Percentiles rank a stretch among this genome's conserved stretches.
These are phyloP conservation scores for Ephialtes manifestator DNA, from an alignment of 2,888 invertebrate species.

Conservation along the genomic window DNA sequence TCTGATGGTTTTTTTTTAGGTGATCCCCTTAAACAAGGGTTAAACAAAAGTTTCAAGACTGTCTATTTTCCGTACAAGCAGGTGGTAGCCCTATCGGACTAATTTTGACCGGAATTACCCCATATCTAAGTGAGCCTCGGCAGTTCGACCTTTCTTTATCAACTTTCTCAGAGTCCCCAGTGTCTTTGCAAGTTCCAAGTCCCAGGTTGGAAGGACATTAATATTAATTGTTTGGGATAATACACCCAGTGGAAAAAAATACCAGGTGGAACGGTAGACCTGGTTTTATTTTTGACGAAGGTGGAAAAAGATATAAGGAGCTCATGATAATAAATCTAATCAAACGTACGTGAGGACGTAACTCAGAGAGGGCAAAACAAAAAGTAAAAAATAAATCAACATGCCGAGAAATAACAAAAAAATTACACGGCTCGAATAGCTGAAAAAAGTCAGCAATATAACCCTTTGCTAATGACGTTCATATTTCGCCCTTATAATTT, in stretches of 20 bases:
- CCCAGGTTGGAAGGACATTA: conserved; percentile 3
- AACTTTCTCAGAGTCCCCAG: conserved; percentile 6
- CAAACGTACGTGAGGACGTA: conserved; percentile 22
- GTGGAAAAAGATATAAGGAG: conserved; percentile 13
- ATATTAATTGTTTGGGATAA: conserved; percentile 34
- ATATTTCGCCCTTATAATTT: neutral
- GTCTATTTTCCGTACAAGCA: neutral
- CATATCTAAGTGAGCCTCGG: neutral
- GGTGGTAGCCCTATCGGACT: neutral
- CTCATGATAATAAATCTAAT: conserved; percentile 41
- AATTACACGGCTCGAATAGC: neutral
- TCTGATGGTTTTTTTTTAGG: neutral
- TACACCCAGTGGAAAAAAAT: conserved; percentile 10
- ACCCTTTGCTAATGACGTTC: neutral
- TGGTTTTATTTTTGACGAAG: conserved; percentile 21
- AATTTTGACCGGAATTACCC: neutral
- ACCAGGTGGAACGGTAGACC: neutral
- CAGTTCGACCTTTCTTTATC: neutral
- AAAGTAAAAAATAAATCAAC: conserved; percentile 7
- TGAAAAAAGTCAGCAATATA: neutral
- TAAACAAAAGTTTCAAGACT: conserved; percentile 18
- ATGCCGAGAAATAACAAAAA: neutral
- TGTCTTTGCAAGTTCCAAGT: neutral
- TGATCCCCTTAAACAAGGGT: neutral
- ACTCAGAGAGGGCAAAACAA: neutral